phyloP scores from a whole-genome alignment of 2,888 invertebrate species.

The Lithophane leautieri region DNA sequence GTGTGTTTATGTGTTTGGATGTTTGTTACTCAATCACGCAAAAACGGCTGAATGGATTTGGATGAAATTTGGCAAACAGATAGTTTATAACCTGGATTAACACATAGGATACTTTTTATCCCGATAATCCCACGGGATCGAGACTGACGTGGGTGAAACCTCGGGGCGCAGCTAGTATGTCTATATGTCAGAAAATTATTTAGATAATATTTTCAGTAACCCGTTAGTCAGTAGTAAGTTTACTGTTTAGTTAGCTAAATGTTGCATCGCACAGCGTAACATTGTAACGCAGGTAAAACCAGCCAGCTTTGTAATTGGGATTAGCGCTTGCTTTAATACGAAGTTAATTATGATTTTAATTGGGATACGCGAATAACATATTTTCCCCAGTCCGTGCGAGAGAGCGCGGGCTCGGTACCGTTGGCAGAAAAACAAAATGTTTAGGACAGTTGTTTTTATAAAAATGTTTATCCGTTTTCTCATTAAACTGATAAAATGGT shows the following conservation, averaged over 20 bases:
- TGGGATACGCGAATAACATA: constrained; percentile 83
- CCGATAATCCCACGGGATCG: no score
- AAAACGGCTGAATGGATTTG: no score
- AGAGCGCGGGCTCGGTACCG: constrained; percentile 66
- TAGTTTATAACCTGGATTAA: no score
- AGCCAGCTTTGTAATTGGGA: constrained; percentile 79
- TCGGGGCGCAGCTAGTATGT: no score
- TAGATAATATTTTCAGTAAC: not conserved
- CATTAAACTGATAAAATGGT: not conserved
- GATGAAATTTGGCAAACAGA: no score
- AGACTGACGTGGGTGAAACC: no score
- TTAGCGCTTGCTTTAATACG: constrained; percentile 85
- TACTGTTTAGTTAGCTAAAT: constrained; percentile 14
- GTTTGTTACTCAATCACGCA: no score
- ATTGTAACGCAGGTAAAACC: constrained; percentile 64
- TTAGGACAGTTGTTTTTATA: not conserved
- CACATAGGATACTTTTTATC: no score
- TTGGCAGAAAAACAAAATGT: constrained; percentile 59
- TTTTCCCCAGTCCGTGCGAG: constrained; percentile 76
- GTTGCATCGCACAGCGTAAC: constrained; percentile 12
- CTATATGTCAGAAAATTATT: constrained; percentile 1
- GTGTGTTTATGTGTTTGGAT: no score
- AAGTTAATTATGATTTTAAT: constrained; percentile 88
- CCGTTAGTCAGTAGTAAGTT: not conserved
- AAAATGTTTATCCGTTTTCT: not conserved